Evolutionary conservation across 1,140 invertebrate genomes (phyloP).

Genomic region (Drosophila burlai): DNA sequence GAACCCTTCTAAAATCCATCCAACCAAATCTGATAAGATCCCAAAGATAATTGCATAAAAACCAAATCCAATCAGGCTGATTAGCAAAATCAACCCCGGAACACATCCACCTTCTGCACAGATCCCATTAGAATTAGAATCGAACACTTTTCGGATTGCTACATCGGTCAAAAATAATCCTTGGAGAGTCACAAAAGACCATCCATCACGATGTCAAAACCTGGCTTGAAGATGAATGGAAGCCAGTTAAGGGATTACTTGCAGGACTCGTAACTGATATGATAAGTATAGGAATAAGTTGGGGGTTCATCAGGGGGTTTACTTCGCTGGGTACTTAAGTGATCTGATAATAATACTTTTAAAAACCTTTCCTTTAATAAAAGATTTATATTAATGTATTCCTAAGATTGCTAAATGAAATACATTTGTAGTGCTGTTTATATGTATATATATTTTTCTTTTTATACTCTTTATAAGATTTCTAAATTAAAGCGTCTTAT

Average conservation of each 20-base stretch:
- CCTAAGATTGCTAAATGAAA: neutral
- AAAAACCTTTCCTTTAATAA: neutral
- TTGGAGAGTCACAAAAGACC: constrained; percentile 22
- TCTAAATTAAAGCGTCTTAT: neutral
- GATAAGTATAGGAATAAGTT: constrained; percentile 28
- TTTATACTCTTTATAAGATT: neutral
- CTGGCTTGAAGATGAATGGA: constrained; percentile 35
- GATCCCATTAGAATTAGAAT: constrained; percentile 31
- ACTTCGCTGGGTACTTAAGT: neutral
- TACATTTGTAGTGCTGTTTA: neutral
- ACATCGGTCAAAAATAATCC: constrained; percentile 24
- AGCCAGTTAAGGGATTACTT: constrained; percentile 42
- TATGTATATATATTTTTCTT: neutral
- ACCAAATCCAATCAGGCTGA: constrained; percentile 37
- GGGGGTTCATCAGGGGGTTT: neutral
- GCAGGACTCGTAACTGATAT: constrained; percentile 37
- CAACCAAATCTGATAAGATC: constrained; percentile 23
- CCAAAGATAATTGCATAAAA: constrained; percentile 17
- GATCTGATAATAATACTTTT: constrained; percentile 23
- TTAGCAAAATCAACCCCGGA: constrained; percentile 33
- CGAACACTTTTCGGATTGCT: constrained; percentile 28
- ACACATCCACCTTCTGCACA: neutral
- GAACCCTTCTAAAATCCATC: neutral
- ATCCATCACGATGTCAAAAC: constrained; percentile 45
- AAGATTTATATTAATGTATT: neutral